Evolutionary conservation across 2,113 vertebrate species (phyloP).

Genomic region (Colaptes auratus): DNA sequence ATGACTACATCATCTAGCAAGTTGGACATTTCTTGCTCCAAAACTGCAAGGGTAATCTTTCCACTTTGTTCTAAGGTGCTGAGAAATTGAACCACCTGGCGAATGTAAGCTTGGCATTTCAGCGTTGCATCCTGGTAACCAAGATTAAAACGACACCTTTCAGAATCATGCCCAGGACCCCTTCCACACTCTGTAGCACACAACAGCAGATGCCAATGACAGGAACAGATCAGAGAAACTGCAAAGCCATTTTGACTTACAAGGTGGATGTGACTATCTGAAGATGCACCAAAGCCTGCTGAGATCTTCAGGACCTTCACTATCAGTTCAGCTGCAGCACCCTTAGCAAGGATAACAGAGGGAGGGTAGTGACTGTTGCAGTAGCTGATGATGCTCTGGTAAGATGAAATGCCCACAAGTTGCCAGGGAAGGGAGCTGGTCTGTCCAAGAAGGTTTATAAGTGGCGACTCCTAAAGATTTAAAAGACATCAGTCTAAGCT

Average conservation of each 20-base stretch:
- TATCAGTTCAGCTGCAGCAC: constrained; percentile 82
- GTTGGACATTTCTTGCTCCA: constrained; percentile 89
- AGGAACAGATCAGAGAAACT: not conserved
- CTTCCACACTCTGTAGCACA: not conserved
- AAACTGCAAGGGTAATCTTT: constrained; percentile 80
- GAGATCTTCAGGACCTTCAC: constrained; percentile 88
- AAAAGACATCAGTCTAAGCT: not conserved
- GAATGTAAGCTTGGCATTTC: constrained; percentile 82
- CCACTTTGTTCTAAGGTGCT: constrained; percentile 89
- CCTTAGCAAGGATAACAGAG: constrained; percentile 83
- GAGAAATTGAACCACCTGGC: constrained; percentile 86
- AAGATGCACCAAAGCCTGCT: constrained; percentile 84
- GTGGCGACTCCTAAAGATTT: constrained; percentile 84
- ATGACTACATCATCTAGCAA: constrained; percentile 87
- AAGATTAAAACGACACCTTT: not conserved
- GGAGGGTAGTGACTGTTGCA: constrained; percentile 91
- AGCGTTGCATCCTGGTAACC: constrained; percentile 81
- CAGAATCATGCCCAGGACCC: not conserved
- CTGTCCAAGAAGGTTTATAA: constrained; percentile 90
- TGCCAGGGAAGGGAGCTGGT: constrained; percentile 92
- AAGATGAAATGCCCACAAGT: constrained; percentile 87
- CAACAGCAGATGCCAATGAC: not conserved
- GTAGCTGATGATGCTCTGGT: constrained; percentile 88
- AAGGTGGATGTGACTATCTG: constrained; percentile 78
- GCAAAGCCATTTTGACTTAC: constrained; percentile 73